These are phyloP conservation scores for Argyresthia albistria DNA, from an alignment of 2,888 invertebrate genomes.

Conservation along the genomic window DNA sequence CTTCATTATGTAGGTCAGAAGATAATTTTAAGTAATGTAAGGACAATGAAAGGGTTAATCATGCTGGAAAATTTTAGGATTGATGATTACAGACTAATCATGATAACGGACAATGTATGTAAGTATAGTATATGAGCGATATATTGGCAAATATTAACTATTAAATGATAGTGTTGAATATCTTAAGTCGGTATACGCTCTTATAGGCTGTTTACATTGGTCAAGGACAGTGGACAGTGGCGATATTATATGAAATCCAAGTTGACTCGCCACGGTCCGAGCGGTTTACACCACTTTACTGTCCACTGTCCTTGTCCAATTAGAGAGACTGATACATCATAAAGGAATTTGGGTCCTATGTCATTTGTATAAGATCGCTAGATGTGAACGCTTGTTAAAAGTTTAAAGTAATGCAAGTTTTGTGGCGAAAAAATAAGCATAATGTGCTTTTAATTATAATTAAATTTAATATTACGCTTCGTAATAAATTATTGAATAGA, in stretches of 20 bases:
- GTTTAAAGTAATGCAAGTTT: no score
- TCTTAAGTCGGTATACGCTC: background rate
- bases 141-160: background rate
- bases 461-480: slow-evolving; percentile 7
- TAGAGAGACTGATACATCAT: background rate
- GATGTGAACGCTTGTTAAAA: background rate
- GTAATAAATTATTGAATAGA: slow-evolving; percentile 32
- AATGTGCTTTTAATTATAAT: background rate
- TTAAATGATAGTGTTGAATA: no score
- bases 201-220: no score
- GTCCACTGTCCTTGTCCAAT: no score
- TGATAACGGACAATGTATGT: background rate
- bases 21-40: no score
- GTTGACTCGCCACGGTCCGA: no score
- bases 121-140: background rate
- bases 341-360: background rate
- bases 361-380: background rate
- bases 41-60: no score
- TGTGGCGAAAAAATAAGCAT: no score
- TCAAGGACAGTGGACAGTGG: no score
- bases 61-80: background rate
- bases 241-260: no score
- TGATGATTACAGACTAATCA: background rate
- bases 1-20: background rate
- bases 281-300: no score